Conservation (phyloP, 2,797 vertebrate genomes). For the Ficedula albicollis region DNA sequence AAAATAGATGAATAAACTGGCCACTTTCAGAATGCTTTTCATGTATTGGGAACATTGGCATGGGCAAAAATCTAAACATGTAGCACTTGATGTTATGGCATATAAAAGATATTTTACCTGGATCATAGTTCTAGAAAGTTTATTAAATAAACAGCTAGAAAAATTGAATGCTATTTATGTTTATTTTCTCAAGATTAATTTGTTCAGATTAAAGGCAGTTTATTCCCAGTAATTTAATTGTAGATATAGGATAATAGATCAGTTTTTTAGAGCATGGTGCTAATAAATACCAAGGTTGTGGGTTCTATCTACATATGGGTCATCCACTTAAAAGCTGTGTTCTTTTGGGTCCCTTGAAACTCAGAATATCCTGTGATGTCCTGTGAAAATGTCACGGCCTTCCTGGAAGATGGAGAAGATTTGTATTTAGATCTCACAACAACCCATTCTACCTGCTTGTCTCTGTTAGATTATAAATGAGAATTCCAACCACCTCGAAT, state of each 20-base stretch:
- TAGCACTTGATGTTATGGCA: background rate
- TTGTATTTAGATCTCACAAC: background rate
- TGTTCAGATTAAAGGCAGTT: background rate
- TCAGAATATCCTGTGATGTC: background rate
- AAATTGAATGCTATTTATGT: background rate
- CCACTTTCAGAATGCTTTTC: background rate
- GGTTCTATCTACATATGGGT: background rate
- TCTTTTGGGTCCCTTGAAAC: background rate
- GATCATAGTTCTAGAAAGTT: background rate
- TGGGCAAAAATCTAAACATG: background rate
- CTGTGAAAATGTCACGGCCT: background rate
- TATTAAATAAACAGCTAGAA: background rate
- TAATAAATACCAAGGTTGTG: background rate
- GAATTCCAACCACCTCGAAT: constrained; percentile 8
- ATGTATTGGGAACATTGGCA: background rate
- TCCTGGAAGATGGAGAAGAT: background rate
- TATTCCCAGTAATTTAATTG: background rate
- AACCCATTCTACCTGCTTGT: background rate
- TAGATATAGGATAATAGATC: background rate
- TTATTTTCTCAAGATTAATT: background rate
- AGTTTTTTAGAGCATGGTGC: background rate
- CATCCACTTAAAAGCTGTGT: background rate
- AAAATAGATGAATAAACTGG: background rate
- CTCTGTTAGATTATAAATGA: constrained; percentile 6
- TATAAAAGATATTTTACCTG: background rate